phyloP scores from a whole-genome alignment of 2,113 vertebrate genomes.

The Ctenodactylus gundi region DNA sequence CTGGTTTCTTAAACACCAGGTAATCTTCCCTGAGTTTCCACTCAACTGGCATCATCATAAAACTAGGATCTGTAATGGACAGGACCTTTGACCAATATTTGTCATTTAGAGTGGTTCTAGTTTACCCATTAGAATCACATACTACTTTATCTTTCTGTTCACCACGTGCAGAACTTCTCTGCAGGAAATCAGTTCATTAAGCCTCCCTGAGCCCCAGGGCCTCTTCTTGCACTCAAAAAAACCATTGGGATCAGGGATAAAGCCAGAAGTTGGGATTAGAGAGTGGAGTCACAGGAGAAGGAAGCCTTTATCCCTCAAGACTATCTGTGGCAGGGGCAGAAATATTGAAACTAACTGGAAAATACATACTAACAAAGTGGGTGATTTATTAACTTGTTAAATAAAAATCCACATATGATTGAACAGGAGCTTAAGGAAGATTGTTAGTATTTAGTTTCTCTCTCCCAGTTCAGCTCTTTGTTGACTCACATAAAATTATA shows the following conservation, averaged over 20 bases:
- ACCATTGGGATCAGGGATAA: neutral
- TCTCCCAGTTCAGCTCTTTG: neutral
- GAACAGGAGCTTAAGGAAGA: neutral
- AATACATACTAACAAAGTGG: neutral
- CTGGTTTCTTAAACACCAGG: neutral
- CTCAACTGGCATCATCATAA: neutral
- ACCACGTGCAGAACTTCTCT: slow-evolving; percentile 2
- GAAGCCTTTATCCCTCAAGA: neutral
- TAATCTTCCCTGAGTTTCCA: neutral
- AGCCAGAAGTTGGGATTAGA: neutral
- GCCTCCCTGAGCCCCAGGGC: neutral
- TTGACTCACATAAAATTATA: neutral
- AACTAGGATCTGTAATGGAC: neutral
- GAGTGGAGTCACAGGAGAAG: neutral
- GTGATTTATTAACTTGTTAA: neutral
- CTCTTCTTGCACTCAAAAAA: neutral
- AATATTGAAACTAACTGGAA: neutral
- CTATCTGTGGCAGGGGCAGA: neutral
- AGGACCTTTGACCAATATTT: neutral
- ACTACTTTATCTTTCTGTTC: neutral
- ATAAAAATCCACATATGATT: neutral
- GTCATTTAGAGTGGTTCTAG: neutral
- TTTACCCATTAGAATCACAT: neutral
- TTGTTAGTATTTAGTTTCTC: neutral
- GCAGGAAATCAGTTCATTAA: neutral